These are phyloP conservation scores for Chaenocephalus aceratus DNA, from an alignment of 2,113 vertebrate species.

Conservation along the genomic window DNA sequence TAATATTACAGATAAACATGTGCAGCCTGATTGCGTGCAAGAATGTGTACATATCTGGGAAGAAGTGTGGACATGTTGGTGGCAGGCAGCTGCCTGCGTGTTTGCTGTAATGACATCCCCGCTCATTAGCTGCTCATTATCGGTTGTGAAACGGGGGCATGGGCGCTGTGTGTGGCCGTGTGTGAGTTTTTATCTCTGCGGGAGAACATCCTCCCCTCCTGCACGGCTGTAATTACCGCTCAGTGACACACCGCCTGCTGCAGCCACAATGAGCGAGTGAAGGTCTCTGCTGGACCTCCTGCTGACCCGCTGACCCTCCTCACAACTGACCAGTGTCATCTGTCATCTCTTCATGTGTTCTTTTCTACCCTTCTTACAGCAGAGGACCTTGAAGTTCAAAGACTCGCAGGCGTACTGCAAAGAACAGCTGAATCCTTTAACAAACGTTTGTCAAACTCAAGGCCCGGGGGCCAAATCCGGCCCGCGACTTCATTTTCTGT, in stretches of 20 bases:
- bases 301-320: conserved; percentile 33
- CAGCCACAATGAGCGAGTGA: conserved; percentile 18
- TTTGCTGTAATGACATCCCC: conserved; percentile 66
- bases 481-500: too few relatives aligned
- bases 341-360: conserved; percentile 14
- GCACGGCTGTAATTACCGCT: conserved; percentile 72
- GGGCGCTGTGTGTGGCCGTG: conserved; percentile 13
- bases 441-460: too few relatives aligned
- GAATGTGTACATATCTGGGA: conserved; percentile 18
- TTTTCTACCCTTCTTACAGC: conserved; percentile 10
- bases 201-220: conserved; percentile 61
- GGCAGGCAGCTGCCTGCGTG: conserved; percentile 57
- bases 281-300: conserved; percentile 24
- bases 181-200: conserved; percentile 55
- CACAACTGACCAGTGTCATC: neutral
- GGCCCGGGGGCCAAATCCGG: too few relatives aligned
- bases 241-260: conserved; percentile 19
- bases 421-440: neutral
- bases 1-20: neutral
- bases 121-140: conserved; percentile 73
- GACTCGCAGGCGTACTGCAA: neutral
- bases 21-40: conserved; percentile 39
- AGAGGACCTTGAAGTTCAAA: conserved; percentile 10
- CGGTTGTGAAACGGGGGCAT: conserved; percentile 33
- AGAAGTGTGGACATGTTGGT: neutral